These are phyloP conservation scores for Corythornis leucogaster DNA, from an alignment of 2,797 vertebrate species.

Conservation along the genomic window DNA sequence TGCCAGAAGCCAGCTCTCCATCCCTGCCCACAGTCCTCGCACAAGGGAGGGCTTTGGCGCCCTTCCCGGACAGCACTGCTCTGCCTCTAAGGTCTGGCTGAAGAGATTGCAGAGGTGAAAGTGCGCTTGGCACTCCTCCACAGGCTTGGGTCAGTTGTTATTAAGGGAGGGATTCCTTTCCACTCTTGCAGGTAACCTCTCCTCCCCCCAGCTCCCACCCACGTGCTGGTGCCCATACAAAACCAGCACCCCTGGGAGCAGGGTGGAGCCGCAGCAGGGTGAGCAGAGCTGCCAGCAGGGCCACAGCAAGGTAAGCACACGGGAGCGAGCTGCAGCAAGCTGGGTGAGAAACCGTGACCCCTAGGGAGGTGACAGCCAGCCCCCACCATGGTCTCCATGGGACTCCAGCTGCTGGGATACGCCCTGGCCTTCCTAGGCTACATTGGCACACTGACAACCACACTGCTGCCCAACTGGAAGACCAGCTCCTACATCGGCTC, in stretches of 20 bases:
- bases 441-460: conserved; percentile 87
- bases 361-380: background rate
- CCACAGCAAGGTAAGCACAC: conserved; percentile 33
- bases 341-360: background rate
- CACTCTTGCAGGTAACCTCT: conserved; percentile 72
- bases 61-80: background rate
- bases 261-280: background rate
- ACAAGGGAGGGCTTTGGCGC: conserved; percentile 49
- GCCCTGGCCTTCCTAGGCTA: conserved; percentile 88
- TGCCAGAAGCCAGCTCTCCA: background rate
- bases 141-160: conserved; percentile 80
- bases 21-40: background rate
- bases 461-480: conserved; percentile 90
- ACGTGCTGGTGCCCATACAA: conserved; percentile 43
- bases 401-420: conserved; percentile 91
- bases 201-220: conserved; percentile 61
- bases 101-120: conserved; percentile 79
- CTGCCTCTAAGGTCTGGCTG: conserved; percentile 37
- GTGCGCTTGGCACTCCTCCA: conserved; percentile 71
- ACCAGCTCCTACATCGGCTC: conserved; percentile 89
- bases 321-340: background rate
- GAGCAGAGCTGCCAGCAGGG: conserved; percentile 4
- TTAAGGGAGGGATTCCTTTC: conserved; percentile 70
- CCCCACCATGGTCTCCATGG: conserved; percentile 85
- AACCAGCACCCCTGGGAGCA: background rate